Evolutionary conservation across 2,797 vertebrate species (phyloP).

Genomic region (Mastacembelus armatus): DNA sequence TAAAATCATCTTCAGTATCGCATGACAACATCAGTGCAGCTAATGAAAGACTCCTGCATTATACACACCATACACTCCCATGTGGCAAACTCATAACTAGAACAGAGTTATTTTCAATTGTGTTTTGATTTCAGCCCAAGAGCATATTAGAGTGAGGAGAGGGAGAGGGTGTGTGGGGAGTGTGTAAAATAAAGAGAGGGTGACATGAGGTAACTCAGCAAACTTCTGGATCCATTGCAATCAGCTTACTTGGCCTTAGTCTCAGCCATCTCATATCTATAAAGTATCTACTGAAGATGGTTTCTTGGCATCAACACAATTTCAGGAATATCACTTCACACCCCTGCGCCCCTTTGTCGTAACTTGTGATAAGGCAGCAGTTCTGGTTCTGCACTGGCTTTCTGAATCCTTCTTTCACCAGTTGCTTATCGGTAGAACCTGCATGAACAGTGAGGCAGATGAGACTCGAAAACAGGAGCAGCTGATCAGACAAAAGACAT

Average conservation of each 20-base stretch:
- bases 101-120: constrained; percentile 21
- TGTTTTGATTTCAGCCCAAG: constrained; percentile 27
- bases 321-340: constrained; percentile 22
- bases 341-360: constrained; percentile 7
- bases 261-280: constrained; percentile 47
- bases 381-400: constrained; percentile 14
- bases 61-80: constrained; percentile 5
- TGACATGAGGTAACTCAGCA: constrained; percentile 26
- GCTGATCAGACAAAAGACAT: constrained; percentile 51
- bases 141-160: constrained; percentile 9
- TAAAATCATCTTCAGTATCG: not conserved
- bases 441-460: constrained; percentile 25
- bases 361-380: constrained; percentile 22
- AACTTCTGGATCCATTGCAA: constrained; percentile 40
- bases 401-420: constrained; percentile 15
- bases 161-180: constrained; percentile 8
- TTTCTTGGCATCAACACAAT: constrained; percentile 47
- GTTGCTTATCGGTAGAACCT: constrained; percentile 33
- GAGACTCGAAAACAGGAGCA: constrained; percentile 38
- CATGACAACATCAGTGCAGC: not conserved
- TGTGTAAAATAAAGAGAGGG: constrained; percentile 36
- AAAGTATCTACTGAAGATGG: constrained; percentile 39
- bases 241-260: constrained; percentile 40
- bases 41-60: constrained; percentile 16
- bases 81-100: constrained; percentile 6